A percentile compares a stretch with the other conserved stretches of the same genome.
phyloP scores from a whole-genome alignment of 1,140 invertebrate species.

The Euborellia annulipes region DNA sequence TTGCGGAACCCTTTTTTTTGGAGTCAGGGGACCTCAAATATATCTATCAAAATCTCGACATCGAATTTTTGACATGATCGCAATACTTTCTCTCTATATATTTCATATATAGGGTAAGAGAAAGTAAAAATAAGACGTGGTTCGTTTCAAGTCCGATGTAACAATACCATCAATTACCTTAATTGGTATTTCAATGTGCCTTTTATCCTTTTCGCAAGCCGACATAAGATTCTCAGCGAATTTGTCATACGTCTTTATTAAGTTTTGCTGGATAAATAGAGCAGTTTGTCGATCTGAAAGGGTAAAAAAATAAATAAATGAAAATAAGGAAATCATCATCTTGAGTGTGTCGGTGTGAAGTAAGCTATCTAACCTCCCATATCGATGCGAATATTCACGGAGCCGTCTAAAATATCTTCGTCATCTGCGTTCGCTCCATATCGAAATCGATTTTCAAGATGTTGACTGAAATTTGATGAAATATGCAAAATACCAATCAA shows the following conservation, averaged over 20 bases:
- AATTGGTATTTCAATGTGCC: slow-evolving; percentile 39
- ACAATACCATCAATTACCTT: too few species aligned
- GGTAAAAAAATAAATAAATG: slow-evolving; percentile 8
- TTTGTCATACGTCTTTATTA: slow-evolving; percentile 43
- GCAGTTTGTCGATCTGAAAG: slow-evolving; percentile 54
- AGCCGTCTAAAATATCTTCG: slow-evolving; percentile 35
- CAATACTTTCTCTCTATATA: too few species aligned
- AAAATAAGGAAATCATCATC: slow-evolving; percentile 4
- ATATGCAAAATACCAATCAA: slow-evolving; percentile 57
- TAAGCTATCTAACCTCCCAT: slow-evolving; percentile 41
- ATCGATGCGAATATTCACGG: slow-evolving; percentile 50
- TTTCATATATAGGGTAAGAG: too few species aligned
- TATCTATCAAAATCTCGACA: too few species aligned
- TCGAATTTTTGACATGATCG: too few species aligned
- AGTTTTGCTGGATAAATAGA: slow-evolving; percentile 38
- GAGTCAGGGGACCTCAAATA: too few species aligned
- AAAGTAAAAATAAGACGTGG: too few species aligned
- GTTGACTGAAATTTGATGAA: slow-evolving; percentile 52
- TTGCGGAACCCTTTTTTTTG: too few species aligned
- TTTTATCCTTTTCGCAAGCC: slow-evolving; percentile 38
- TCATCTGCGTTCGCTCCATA: slow-evolving; percentile 30
- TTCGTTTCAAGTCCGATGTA: too few species aligned
- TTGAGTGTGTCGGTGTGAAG: background rate
- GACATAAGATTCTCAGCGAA: slow-evolving; percentile 36
- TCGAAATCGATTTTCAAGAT: slow-evolving; percentile 37